Base-by-base conservation (phyloP, 2,888 invertebrate genomes). In the Acleris sparsana region DNA sequence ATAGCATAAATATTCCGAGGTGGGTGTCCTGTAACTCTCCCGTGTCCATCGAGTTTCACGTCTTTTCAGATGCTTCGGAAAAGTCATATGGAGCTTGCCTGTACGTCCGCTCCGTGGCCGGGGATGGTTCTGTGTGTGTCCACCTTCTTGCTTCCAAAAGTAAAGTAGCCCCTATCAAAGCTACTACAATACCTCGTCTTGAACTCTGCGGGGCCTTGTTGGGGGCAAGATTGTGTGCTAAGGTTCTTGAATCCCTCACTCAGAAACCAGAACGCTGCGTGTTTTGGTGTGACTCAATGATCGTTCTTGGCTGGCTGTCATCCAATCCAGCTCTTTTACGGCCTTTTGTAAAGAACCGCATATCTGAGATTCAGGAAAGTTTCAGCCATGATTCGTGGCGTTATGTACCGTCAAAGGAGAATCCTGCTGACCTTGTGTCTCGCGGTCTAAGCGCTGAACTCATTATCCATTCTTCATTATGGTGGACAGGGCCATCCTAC, bases 51-150 rank as follows among this genome's bases (percentile, higher is more conserved):
- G 46, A 67, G n/a, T 17, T 67, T 39, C 66, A 67, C 43, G 20
- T 17, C 2, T 62, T 62, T 43, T 11, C 64, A 18, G 67, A 70
- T 33, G 55, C 65, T 3, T 68, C 67, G 2, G 59, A 70, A 29
- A 29, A 20, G 4, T 62, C 65, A 7, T 68, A 70, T 33, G 70
- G 70, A 6, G 56, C 65, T 16, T 67, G 69, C 18, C 46, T 61
- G 16, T 67, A 69, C 44, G 53, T 67, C 11, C 57, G 69, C 5
- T 58, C 55, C 11, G 56, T 53, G 22, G n/a, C n/a, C n/a, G 33
- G 33, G 13, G 33, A 52, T 18, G 64, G 64, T 11, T 18, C 22
- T 20, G 57, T 58, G 11, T 11, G 16, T 20, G 63, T 64, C 9
- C 68, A 18, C n/a, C 57, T 69, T 6, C 33, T 69, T 6, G 18